These are phyloP conservation scores for Gallinago paraguaiae DNA, from an alignment of 2,113 vertebrate species.

Conservation along the genomic window DNA sequence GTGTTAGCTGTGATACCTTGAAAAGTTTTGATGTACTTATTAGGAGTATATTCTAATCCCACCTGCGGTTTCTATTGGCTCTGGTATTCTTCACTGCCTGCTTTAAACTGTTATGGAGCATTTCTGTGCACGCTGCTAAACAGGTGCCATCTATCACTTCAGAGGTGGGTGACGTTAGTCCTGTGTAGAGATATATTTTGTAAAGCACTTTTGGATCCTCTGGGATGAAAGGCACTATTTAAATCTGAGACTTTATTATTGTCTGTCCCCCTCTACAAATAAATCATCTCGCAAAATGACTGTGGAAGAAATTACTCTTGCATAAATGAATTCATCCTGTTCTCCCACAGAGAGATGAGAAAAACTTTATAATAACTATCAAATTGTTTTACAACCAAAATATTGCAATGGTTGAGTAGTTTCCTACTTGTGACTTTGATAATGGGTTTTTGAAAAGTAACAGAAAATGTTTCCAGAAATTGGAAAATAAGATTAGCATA, in stretches of 20 bases:
- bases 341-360: constrained; percentile 43
- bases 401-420: constrained; percentile 36
- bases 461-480: constrained; percentile 54
- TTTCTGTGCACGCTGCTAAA: neutral
- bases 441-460: constrained; percentile 72
- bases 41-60: neutral
- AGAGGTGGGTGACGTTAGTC: neutral
- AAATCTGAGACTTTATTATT: constrained; percentile 49
- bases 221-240: constrained; percentile 40
- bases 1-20: neutral
- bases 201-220: neutral
- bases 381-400: constrained; percentile 69
- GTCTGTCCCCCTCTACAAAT: constrained; percentile 42
- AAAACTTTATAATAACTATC: constrained; percentile 62
- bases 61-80: neutral
- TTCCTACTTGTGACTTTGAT: constrained; percentile 51
- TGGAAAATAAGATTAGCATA: constrained; percentile 50
- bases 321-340: constrained; percentile 54
- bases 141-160: constrained; percentile 21
- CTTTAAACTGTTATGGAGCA: neutral
- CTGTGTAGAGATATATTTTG: neutral
- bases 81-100: neutral
- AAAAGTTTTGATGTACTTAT: neutral
- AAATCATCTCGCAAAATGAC: constrained; percentile 55
- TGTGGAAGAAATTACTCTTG: constrained; percentile 49